These are phyloP conservation scores for Atta colombica DNA, from an alignment of 1,140 invertebrate species.

Conservation along the genomic window DNA sequence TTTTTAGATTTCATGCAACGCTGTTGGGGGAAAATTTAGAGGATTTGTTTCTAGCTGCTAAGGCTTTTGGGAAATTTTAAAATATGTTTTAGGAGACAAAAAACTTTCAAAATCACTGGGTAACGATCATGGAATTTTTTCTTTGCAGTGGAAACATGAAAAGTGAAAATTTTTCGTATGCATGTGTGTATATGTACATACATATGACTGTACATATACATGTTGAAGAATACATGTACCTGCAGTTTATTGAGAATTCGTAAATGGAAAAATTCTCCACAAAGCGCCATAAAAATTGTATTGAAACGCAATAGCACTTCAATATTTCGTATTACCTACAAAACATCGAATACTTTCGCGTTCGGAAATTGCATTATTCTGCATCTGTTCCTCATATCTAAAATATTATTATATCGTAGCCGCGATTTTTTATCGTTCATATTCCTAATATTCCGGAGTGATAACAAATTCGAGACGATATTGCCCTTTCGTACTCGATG, in stretches of 20 bases:
- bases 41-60: too few relatives aligned
- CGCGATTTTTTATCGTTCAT: constrained; percentile 12
- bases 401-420: background rate
- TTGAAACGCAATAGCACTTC: background rate
- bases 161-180: too few relatives aligned
- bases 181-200: too few relatives aligned
- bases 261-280: background rate
- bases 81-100: too few relatives aligned
- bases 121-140: too few relatives aligned
- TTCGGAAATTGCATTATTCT: constrained; percentile 25
- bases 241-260: background rate
- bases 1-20: too few relatives aligned
- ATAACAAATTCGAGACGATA: constrained; percentile 30
- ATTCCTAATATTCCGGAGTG: background rate
- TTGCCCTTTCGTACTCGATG: too few relatives aligned
- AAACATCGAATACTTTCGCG: background rate
- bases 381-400: background rate
- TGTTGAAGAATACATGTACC: background rate
- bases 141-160: too few relatives aligned
- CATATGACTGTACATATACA: too few relatives aligned
- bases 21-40: too few relatives aligned
- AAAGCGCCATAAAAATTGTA: background rate
- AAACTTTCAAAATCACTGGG: too few relatives aligned
- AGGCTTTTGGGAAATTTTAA: too few relatives aligned
- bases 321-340: background rate